Evolutionary conservation across 2,888 invertebrate species (phyloP).

Genomic region (Zygogramma bicolorata): DNA sequence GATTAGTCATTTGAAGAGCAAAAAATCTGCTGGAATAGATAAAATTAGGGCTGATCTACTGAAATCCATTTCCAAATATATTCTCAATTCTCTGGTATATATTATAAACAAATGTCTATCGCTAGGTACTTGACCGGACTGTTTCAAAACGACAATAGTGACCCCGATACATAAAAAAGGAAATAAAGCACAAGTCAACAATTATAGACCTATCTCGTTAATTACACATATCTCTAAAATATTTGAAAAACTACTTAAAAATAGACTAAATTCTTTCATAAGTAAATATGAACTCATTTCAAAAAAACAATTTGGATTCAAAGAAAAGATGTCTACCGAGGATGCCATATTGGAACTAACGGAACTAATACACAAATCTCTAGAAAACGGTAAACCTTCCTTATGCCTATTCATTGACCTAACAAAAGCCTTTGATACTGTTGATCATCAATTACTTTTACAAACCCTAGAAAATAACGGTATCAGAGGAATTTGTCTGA

Average conservation of each 20-base stretch:
- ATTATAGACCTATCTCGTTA: slow-evolving; percentile 25
- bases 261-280: slow-evolving; percentile 9
- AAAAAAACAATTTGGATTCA: slow-evolving; percentile 10
- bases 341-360: too few species aligned
- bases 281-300: background rate
- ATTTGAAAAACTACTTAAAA: slow-evolving; percentile 21
- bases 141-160: too few species aligned
- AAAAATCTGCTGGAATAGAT: background rate
- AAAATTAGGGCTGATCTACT: background rate
- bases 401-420: slow-evolving; percentile 18
- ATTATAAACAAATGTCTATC: too few species aligned
- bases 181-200: background rate
- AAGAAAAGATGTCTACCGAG: too few species aligned
- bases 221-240: slow-evolving; percentile 17
- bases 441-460: slow-evolving; percentile 12
- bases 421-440: slow-evolving; percentile 23
- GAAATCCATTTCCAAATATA: background rate
- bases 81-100: background rate
- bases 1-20: background rate
- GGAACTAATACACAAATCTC: background rate
- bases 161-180: slow-evolving; percentile 18
- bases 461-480: slow-evolving; percentile 10
- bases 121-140: background rate
- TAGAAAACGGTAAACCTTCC: background rate
- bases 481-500: background rate